A percentile compares a stretch with the other conserved stretches of the same genome.
These are phyloP conservation scores for Scatophagus argus DNA, from an alignment of 2,113 vertebrate genomes.

Conservation along the genomic window DNA sequence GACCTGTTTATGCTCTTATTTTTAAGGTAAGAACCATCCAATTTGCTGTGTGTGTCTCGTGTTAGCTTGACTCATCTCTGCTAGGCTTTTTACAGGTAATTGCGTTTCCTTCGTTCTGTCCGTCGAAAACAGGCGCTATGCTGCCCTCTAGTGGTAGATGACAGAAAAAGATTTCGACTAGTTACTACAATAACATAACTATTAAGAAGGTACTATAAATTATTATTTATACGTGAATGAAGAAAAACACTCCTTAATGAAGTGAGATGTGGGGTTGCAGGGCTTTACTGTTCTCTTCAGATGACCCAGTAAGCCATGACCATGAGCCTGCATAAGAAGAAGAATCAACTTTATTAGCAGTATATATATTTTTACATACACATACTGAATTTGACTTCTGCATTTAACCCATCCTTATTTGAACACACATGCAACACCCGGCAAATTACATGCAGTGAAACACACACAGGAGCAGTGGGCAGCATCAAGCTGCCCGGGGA, in stretches of 20 bases:
- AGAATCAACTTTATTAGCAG: no score
- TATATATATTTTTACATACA: no score
- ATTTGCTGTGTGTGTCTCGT: conserved; percentile 2
- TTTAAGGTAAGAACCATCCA: background rate
- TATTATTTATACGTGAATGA: background rate
- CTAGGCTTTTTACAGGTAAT: no score
- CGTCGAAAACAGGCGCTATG: background rate
- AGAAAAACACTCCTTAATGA: background rate
- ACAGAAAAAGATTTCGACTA: no score
- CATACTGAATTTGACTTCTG: no score
- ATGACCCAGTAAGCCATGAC: background rate
- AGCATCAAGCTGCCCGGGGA: no score
- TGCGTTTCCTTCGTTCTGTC: background rate
- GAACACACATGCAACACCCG: no score
- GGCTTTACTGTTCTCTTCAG: background rate
- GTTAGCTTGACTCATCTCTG: conserved; percentile 9
- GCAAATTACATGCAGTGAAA: no score
- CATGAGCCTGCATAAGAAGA: background rate
- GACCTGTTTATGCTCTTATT: conserved; percentile 19
- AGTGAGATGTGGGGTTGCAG: background rate
- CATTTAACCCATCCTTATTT: no score
- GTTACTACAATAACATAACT: background rate
- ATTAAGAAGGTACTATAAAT: background rate
- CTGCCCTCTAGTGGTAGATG: conserved; percentile 53
- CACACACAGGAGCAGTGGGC: no score